A percentile compares a stretch with the other conserved stretches of the same genome.
Conservation (phyloP, 2,888 invertebrate species). For the Melinaea marsaeus region DNA sequence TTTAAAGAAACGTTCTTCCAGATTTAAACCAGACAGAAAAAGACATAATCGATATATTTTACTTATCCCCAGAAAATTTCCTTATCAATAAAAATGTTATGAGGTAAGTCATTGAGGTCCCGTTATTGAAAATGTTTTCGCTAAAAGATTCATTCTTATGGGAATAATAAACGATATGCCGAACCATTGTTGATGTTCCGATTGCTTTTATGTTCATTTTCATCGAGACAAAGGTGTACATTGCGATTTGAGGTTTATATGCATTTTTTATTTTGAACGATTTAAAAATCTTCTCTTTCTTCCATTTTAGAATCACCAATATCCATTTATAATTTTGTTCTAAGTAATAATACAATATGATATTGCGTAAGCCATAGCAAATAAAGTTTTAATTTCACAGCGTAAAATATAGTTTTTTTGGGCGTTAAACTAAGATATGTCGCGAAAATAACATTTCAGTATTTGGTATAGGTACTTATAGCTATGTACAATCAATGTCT, state of each 20-base stretch:
- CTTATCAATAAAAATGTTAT: conserved; percentile 73
- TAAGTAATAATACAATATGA: too few relatives aligned
- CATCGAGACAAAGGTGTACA: conserved; percentile 32
- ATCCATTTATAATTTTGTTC: too few relatives aligned
- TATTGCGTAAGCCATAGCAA: too few relatives aligned
- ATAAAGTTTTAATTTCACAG: too few relatives aligned
- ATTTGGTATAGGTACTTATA: too few relatives aligned
- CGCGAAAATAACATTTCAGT: too few relatives aligned
- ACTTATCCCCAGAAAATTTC: conserved; percentile 53
- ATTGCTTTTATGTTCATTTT: conserved; percentile 47
- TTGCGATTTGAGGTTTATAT: conserved; percentile 22
- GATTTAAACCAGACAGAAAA: conserved; percentile 34
- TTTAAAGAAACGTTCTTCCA: not conserved
- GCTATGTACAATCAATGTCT: not conserved
- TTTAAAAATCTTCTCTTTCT: not conserved
- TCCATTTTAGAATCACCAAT: conserved; percentile 5
- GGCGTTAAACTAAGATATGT: too few relatives aligned
- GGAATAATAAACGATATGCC: conserved; percentile 55
- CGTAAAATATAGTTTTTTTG: too few relatives aligned
- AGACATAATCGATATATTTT: conserved; percentile 59
- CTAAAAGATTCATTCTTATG: conserved; percentile 61
- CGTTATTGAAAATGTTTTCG: conserved; percentile 72
- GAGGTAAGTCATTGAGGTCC: conserved; percentile 73
- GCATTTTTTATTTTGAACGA: not conserved
- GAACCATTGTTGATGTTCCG: conserved; percentile 48